These are phyloP conservation scores for Lepidocyrtoides sp. DNA, from an alignment of 2,888 invertebrate genomes.

Conservation along the genomic window DNA sequence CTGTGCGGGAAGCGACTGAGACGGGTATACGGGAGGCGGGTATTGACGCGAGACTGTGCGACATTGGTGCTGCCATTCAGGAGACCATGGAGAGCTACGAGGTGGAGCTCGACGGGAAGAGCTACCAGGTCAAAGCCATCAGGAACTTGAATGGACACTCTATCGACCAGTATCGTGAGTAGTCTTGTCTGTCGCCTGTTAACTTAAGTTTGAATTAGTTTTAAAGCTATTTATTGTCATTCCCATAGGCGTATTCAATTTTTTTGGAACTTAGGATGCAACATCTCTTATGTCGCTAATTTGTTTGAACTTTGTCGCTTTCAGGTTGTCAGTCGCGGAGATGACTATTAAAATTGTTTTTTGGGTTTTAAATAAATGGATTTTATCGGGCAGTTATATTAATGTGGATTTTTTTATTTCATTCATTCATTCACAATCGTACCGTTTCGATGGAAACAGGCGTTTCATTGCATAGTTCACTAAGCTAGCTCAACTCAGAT, in stretches of 20 bases:
- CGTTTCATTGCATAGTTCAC: too few species aligned
- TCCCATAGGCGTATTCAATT: conserved; percentile 96
- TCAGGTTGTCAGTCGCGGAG: not conserved
- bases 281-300: too few species aligned
- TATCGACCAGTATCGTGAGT: conserved; percentile 98
- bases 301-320: not conserved
- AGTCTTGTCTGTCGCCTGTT: too few species aligned
- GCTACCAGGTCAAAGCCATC: conserved; percentile 98
- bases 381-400: too few species aligned
- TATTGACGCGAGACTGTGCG: conserved; percentile 98
- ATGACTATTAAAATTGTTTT: not conserved
- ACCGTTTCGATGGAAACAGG: too few species aligned
- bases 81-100: conserved; percentile 98
- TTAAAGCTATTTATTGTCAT: conserved; percentile 99
- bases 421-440: too few species aligned
- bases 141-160: conserved; percentile 99
- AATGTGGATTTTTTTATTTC: too few species aligned
- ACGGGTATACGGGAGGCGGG: conserved; percentile 98
- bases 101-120: conserved; percentile 98
- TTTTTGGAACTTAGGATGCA: too few species aligned
- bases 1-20: conserved; percentile 99
- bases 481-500: too few species aligned
- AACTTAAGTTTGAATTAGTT: conserved; percentile 86
- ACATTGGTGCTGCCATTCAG: conserved; percentile 98
- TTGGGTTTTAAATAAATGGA: not conserved